Conservation (phyloP, 2,888 invertebrate genomes). For the Strigamia transsilvanica region DNA sequence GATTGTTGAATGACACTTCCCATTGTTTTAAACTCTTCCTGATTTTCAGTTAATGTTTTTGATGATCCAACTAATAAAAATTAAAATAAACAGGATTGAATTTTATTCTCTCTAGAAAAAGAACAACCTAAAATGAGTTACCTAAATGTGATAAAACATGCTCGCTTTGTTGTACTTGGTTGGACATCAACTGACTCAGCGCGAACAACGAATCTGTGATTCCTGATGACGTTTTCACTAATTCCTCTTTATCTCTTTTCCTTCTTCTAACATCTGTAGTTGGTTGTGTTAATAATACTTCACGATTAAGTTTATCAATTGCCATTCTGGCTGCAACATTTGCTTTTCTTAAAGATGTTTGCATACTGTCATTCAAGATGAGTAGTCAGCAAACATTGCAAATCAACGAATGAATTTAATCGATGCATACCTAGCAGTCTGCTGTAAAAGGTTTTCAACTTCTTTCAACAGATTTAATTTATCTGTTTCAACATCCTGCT, state of each 20-base stretch:
- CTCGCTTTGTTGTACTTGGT: constrained; percentile 86
- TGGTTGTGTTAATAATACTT: constrained; percentile 49
- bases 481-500: constrained; percentile 54
- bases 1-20: constrained; percentile 88
- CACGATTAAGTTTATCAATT: constrained; percentile 54
- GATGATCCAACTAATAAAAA: constrained; percentile 63
- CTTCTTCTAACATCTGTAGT: constrained; percentile 46
- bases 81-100: background rate
- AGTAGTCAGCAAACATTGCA: background rate
- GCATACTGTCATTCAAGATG: constrained; percentile 52
- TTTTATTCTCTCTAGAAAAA: background rate
- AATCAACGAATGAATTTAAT: background rate
- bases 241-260: constrained; percentile 62
- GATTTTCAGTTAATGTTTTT: constrained; percentile 71
- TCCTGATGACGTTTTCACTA: constrained; percentile 74
- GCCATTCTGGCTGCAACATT: constrained; percentile 55
- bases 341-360: constrained; percentile 55
- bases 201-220: constrained; percentile 86
- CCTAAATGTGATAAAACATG: constrained; percentile 81
- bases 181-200: constrained; percentile 84
- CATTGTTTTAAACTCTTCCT: constrained; percentile 83
- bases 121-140: constrained; percentile 61
- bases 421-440: constrained; percentile 53
- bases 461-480: constrained; percentile 53
- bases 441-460: constrained; percentile 50